Conservation (phyloP, 2,797 vertebrate genomes). For the Poecilia velifera region DNA sequence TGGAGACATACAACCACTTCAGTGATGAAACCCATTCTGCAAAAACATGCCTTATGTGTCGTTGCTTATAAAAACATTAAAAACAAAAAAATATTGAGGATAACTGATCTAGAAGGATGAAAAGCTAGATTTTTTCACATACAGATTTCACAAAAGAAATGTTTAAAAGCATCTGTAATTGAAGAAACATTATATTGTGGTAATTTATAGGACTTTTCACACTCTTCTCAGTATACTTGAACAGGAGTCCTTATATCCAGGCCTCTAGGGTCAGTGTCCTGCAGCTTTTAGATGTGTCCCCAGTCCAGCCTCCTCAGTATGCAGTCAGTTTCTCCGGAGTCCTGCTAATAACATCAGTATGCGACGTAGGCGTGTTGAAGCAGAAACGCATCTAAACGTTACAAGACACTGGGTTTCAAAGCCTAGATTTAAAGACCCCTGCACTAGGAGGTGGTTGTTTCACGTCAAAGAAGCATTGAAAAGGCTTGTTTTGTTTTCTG, state of each 20-base stretch:
- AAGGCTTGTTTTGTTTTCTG: background rate
- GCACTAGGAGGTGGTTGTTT: background rate
- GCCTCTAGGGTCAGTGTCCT: background rate
- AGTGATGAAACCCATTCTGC: background rate
- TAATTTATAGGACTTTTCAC: background rate
- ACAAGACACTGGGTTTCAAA: background rate
- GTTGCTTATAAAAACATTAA: background rate
- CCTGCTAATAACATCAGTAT: background rate
- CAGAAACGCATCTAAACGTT: background rate
- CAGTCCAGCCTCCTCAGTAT: background rate
- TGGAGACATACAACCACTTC: background rate
- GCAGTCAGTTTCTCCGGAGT: background rate
- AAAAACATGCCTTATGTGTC: background rate
- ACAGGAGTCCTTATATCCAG: background rate
- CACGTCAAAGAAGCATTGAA: background rate
- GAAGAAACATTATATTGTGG: background rate
- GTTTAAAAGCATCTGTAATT: background rate
- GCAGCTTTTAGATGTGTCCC: background rate
- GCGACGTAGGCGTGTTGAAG: background rate
- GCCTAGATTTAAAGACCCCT: background rate
- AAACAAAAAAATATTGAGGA: background rate
- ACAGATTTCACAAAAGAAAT: background rate
- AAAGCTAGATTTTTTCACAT: background rate
- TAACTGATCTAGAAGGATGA: background rate
- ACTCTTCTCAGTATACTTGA: background rate